Evolutionary conservation across 2,888 invertebrate genomes (phyloP), one percentile per base, ranked within the genome.

Genomic region (Gibbula magus): DNA sequence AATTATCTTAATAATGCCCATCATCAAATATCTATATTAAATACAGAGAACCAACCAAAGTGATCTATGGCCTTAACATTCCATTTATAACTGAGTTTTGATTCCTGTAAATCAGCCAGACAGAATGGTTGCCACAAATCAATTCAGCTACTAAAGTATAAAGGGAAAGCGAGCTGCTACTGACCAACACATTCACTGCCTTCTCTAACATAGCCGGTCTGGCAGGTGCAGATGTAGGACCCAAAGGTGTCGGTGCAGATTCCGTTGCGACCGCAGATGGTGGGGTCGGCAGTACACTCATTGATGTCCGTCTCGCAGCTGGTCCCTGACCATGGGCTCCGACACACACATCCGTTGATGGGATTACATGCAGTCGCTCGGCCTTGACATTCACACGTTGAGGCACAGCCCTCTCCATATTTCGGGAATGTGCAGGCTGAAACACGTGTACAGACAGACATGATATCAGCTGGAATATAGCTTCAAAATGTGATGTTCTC

Each of bases 171-270:
- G 1, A 10, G 45, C 45, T 13, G 1, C 10, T 45, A 45, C 73
- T 35, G 2, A 73, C 73, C 73, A 18, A 45, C n/a, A 35, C 73
- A 73, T 20, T 39, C n/a, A 20, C 32, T 39, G 10, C 73, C 73
- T 3, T 73, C 16, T n/a, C 35, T 45, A 18, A 20, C 39, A 32
- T 79, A 86, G 10, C 86, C 86, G 2, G 45, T 18, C 18, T 79
- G 45, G 79, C 86, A 86, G 0, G 54, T 56, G 54, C 86, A 86
- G 0, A 67, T 67, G 54, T 81, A 84, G 10, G 84, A 84, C 0
- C 86, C 86, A 10, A 67, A 20, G 0, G 82, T 79, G 75, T 86
- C 85, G 13, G 77, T 79, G 74, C 89, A 89, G 39, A 75, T 32
- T 53, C 83, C 81, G 35, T 79, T 66, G 35, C 54, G 73, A 0